Percentiles rank a stretch among this genome's conserved stretches.
Evolutionary conservation across 30 jellyfish, hydroid and myxozoan species (phyloP).

Genomic region (Cassiopea xamachana): DNA sequence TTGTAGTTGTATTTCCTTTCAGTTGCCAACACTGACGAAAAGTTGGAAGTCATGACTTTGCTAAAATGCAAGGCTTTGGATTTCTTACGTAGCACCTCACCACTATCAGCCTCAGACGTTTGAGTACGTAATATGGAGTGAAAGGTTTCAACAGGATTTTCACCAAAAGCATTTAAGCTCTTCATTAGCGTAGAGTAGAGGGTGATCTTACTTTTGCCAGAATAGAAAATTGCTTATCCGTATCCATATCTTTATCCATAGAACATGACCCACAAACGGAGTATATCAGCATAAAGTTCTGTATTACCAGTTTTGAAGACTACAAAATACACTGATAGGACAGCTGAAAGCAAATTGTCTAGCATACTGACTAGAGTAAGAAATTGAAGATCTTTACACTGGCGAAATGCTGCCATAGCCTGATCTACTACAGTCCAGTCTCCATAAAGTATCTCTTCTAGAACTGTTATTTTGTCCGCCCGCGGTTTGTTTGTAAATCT

Average conservation of each 20-base stretch:
- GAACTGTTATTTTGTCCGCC: slow-evolving; percentile 30
- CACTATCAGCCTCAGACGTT: slow-evolving; percentile 32
- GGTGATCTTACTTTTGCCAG: slow-evolving; percentile 31
- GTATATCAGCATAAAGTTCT: neutral
- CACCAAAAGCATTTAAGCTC: slow-evolving; percentile 22
- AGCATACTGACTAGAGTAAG: slow-evolving; percentile 39
- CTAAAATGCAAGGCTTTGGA: neutral
- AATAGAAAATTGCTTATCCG: slow-evolving; percentile 35
- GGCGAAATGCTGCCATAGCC: slow-evolving; percentile 18
- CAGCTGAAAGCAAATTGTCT: slow-evolving; percentile 5
- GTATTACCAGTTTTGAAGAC: neutral
- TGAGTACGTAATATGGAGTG: slow-evolving; percentile 28
- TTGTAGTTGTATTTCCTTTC: neutral
- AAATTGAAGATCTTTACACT: slow-evolving; percentile 32
- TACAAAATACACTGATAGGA: neutral
- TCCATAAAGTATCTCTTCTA: slow-evolving; percentile 38
- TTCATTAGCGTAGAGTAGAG: slow-evolving; percentile 14
- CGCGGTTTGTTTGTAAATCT: slow-evolving; percentile 39
- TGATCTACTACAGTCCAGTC: slow-evolving; percentile 49
- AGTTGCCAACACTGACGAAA: neutral
- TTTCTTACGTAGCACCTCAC: slow-evolving; percentile 19
- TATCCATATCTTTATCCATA: slow-evolving; percentile 8
- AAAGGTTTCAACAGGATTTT: slow-evolving; percentile 32
- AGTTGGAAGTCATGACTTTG: neutral
- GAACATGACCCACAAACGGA: slow-evolving; percentile 50